These are phyloP conservation scores for Orestias chungarensis DNA, from an alignment of 2,797 vertebrate genomes.

Conservation along the genomic window DNA sequence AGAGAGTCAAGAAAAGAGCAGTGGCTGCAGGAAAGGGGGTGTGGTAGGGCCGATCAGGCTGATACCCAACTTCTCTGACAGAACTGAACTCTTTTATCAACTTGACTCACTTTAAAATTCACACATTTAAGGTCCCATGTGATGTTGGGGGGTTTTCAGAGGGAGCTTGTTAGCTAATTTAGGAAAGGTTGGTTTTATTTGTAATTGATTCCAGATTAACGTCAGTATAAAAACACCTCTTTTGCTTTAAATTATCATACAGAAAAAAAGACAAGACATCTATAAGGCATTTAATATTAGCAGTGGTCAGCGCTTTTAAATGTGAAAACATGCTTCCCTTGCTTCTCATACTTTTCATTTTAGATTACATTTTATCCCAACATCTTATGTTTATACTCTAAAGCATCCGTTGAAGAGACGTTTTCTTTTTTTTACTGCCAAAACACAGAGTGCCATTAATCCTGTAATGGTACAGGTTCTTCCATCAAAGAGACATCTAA, in stretches of 20 bases:
- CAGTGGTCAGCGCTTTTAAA: slow-evolving; percentile 45
- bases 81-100: slow-evolving; percentile 14
- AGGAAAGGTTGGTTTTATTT: slow-evolving; percentile 41
- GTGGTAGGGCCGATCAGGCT: slow-evolving; percentile 72
- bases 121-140: slow-evolving; percentile 13
- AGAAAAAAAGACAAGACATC: not conserved
- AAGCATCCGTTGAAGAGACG: slow-evolving; percentile 48
- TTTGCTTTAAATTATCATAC: not conserved
- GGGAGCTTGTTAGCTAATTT: slow-evolving; percentile 12
- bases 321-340: slow-evolving; percentile 42
- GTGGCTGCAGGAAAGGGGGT: slow-evolving; percentile 64
- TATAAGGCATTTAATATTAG: slow-evolving; percentile 35
- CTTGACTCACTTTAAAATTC: slow-evolving; percentile 27
- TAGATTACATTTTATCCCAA: slow-evolving; percentile 25
- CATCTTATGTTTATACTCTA: slow-evolving; percentile 60
- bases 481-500: slow-evolving; percentile 70
- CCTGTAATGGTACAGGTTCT: slow-evolving; percentile 76
- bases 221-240: not conserved
- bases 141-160: slow-evolving; percentile 21
- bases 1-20: slow-evolving; percentile 43
- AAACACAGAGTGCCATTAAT: slow-evolving; percentile 70
- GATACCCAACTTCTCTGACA: slow-evolving; percentile 57
- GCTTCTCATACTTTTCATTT: slow-evolving; percentile 42
- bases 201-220: slow-evolving; percentile 8
- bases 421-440: slow-evolving; percentile 57